Evolutionary conservation across 2,888 invertebrate species (phyloP).

Genomic region (Platypus cylindrus): DNA sequence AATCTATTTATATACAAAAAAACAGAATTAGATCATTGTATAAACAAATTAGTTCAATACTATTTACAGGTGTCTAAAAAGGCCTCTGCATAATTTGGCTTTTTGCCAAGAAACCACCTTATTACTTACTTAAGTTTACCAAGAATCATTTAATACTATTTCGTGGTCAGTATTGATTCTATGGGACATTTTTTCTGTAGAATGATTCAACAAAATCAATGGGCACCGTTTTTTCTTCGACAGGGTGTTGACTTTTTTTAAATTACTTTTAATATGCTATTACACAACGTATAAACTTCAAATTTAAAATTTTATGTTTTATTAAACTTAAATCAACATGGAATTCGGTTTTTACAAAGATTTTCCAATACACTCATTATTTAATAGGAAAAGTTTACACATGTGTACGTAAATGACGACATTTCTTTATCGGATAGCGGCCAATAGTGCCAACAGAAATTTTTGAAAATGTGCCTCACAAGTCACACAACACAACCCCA

Average conservation of each 20-base stretch:
- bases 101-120: slow-evolving; percentile 30
- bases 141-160: slow-evolving; percentile 29
- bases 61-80: slow-evolving; percentile 13
- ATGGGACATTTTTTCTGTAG: slow-evolving; percentile 11
- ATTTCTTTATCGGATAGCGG: slow-evolving; percentile 29
- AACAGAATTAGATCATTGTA: slow-evolving; percentile 4
- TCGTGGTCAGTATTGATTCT: slow-evolving; percentile 20
- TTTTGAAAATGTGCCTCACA: too few species aligned
- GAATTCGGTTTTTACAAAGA: slow-evolving; percentile 22
- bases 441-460: slow-evolving; percentile 9
- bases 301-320: too few species aligned
- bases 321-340: slow-evolving; percentile 17
- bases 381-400: slow-evolving; percentile 34
- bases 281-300: too few species aligned
- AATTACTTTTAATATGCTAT: slow-evolving; percentile 5
- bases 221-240: slow-evolving; percentile 23
- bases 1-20: too few species aligned
- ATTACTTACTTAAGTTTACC: slow-evolving; percentile 30
- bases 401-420: slow-evolving; percentile 36
- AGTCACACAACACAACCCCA: not conserved
- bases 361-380: slow-evolving; percentile 20
- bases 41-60: slow-evolving; percentile 12
- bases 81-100: slow-evolving; percentile 25
- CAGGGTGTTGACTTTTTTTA: slow-evolving; percentile 26
- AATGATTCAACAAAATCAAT: slow-evolving; percentile 23